These are phyloP conservation scores for Phrynocephalus vlangalii DNA, from an alignment of 2,797 vertebrate genomes.

Conservation along the genomic window DNA sequence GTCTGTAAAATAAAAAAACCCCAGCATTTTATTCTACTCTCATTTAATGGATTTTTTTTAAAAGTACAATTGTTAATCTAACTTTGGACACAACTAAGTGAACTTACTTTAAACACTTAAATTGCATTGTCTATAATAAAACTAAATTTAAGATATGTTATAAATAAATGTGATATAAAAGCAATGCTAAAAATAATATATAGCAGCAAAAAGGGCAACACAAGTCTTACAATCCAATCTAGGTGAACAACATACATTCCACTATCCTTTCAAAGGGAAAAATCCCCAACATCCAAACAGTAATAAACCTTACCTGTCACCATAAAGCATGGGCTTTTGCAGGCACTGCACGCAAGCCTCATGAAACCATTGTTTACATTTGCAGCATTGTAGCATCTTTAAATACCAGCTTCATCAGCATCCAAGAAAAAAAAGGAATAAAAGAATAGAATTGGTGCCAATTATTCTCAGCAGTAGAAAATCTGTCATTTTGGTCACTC, in stretches of 20 bases:
- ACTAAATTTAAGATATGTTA: neutral
- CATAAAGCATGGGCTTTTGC: slow-evolving; percentile 96
- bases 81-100: neutral
- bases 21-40: neutral
- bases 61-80: neutral
- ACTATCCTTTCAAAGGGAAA: neutral
- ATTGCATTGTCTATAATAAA: neutral
- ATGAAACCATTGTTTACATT: slow-evolving; percentile 98
- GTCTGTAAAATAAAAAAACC: neutral
- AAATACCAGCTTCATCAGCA: slow-evolving; percentile 90
- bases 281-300: neutral
- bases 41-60: neutral
- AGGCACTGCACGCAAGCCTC: slow-evolving; percentile 97
- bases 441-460: slow-evolving; percentile 21
- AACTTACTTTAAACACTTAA: neutral
- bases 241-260: neutral
- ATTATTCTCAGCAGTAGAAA: neutral
- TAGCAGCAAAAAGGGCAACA: neutral
- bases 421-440: slow-evolving; percentile 50
- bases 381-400: slow-evolving; percentile 98
- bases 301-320: slow-evolving; percentile 87
- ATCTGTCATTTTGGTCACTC: neutral
- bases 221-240: neutral
- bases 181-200: neutral
- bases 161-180: neutral